Evolutionary conservation across 2,888 invertebrate genomes (phyloP), one percentile per base, ranked within the genome.

Genomic region (Aporophyla lueneburgensis): DNA sequence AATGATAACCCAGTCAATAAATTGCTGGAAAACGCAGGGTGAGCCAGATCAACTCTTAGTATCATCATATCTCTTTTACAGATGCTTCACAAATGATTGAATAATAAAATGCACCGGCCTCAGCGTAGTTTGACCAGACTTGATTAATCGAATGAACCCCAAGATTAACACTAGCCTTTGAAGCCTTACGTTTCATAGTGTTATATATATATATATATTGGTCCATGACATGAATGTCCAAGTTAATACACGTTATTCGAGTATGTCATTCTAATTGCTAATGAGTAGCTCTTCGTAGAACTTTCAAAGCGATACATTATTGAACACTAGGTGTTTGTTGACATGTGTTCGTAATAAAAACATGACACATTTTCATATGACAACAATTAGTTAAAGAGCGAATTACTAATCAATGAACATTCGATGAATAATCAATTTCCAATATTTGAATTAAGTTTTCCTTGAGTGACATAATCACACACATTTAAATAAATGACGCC

Each of bases 261-360:
- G 5, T 27, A 46, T 58, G 24, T 62, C 10, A 2, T 69, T 75
- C 1, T 65, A 66, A 72, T 76, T 56, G 66, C n/a, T 14, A 81
- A 69, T 85, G 53, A 78, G 74, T 73, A 83, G 78, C 67, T 65
- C 54, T 87, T 87, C 85, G 68, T 68, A 72, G 85, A 87, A 84
- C 43, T 72, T 73, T 59, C 16, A 62, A 70, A 80, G 58, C 27
- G 66, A 73, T 66, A 67, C 46, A 43, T 27, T 51, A 74, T 69
- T 51, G 19, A 63, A 65, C 46, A 75, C 40, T 69, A 63, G 53
- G 56, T 80, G n/a, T n/a, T n/a, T n/a, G n/a, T n/a, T n/a, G 61
- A 69, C 85, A 87, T 82, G 70, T 88, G 88, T 79, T 82, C 72
- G 71, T 49, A 80, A 84, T 87, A 83, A 85, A 76, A 73, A 67